Evolutionary conservation across 2,797 vertebrate species (phyloP).

Genomic region (Aphelocoma californica): DNA sequence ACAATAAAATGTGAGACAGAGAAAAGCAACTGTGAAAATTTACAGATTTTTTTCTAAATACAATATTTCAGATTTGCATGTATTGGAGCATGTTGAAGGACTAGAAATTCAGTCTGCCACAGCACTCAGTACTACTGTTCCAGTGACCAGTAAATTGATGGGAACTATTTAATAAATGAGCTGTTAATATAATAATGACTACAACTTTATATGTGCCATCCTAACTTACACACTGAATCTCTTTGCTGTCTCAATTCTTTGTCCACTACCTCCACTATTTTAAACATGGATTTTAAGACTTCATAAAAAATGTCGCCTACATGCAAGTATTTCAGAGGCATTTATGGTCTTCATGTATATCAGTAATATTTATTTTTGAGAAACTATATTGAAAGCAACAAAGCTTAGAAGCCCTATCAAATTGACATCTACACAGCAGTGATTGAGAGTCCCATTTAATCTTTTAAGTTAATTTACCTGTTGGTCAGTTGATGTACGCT

Average conservation of each 20-base stretch:
- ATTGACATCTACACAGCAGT: neutral
- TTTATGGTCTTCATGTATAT: neutral
- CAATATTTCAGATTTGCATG: neutral
- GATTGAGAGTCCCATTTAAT: neutral
- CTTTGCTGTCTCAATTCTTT: neutral
- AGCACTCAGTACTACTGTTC: neutral
- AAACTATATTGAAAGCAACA: neutral
- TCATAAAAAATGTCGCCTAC: neutral
- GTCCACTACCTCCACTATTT: neutral
- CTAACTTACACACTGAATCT: neutral
- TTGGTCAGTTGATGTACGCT: constrained; percentile 84
- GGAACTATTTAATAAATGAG: neutral
- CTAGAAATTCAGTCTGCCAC: neutral
- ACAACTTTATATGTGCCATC: neutral
- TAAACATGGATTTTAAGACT: neutral
- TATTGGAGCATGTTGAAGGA: neutral
- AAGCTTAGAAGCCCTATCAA: neutral
- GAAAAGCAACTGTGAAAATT: neutral
- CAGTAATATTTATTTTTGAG: neutral
- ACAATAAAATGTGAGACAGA: neutral
- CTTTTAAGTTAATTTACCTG: constrained; percentile 79
- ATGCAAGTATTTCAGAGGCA: neutral
- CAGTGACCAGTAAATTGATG: neutral
- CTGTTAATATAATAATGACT: neutral
- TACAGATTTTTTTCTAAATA: neutral